Base-by-base conservation (phyloP, 1,140 invertebrate genomes). In the Drosophila burlai region DNA sequence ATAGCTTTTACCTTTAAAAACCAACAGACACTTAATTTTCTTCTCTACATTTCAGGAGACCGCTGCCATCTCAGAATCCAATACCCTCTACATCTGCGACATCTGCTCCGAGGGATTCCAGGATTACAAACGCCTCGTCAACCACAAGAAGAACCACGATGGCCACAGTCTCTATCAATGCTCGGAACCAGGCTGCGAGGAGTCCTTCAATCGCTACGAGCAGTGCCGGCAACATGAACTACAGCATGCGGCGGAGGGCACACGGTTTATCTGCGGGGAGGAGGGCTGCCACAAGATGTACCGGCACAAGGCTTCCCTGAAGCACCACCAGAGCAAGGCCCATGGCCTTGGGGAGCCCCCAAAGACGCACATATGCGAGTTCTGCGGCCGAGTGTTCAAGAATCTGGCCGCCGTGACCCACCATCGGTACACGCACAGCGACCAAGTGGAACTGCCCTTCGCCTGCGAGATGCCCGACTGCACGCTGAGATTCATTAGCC, bases 351-450 rank as follows among this genome's bases (percentile, higher is more conserved):
- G 87, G 3, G 75, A 83, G 2, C 74, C 77, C 16, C 45, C 79
- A 0, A 83, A 86, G 47, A 65, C 65, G 0, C 84, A 91, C 16
- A 46, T 91, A 3, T 92, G 91, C n/a, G 91, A 92, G n/a, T 80
- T 82, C 34, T 92, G 91, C 49, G 91, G 91, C 6, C 80, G 81
- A 55, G 60, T 80, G 2, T 91, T 91, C 10, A 77, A 83, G 26
- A 81, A 77, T 1, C 50, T 74, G 11, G 62, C 87, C 6, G 81
- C 83, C 24, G 55, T 92, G 10, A 92, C 73, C 7, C 82, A 91
- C 49, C 91, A 92, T 73, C 77, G 77, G 8, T 82, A 64, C n/a
- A 87, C 78, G 5, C 86, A 90, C 54, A 59, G 52, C 21, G 86
- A 83, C 18, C 78, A 82, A 24, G 59, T 77, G 3, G 24, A 80